Base-by-base conservation (phyloP, 2,888 invertebrate species). In the Cryptus armator region DNA sequence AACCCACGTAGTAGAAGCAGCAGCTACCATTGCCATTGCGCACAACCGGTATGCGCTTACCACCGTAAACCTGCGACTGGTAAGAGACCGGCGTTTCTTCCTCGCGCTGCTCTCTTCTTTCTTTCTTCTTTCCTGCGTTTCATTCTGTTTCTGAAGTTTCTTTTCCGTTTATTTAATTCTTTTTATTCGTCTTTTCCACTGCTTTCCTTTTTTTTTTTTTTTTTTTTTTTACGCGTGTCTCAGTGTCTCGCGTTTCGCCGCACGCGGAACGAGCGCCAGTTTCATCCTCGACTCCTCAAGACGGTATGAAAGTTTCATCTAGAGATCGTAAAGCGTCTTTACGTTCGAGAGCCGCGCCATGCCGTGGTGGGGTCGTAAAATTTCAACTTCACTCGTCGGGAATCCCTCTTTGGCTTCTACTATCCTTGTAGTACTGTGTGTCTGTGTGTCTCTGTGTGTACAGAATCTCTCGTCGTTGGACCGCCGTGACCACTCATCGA, bases 271-370 rank as follows among this genome's bases (percentile, higher is more conserved):
- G 80, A 51, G 75, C 74, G 66, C 62, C 84, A 82, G 85, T 76
- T 82, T 75, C 79, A 46, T 24, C 66, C 66, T 37, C 37, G 72
- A 77, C 75, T 64, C 81, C 66, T 75, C 72, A 74, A 74, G 79
- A 82, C n/a, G 56, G 53, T 68, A 87, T 88, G 90, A 90, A 90
- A 91, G 81, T 89, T 90, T 91, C 88, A 89, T 91, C 88, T 83
- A 80, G 86, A 83, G 87, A 85, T 88, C 89, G 90, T 91, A 90
- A 91, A 91, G 87, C 84, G 82, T 87, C 87, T 91, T 90, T 89
- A 81, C 62, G 85, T 81, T 64, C 67, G 72, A 67, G 76, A 82
- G 82, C 76, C 75, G 66, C 72, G 62, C 66, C 48, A 43, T 59
- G 70, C 59, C 51, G 76, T 67, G 76, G 76, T 76, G 77, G 83